These are phyloP conservation scores for Stenotaenia linearis DNA, from an alignment of 2,888 invertebrate genomes.

Conservation along the genomic window DNA sequence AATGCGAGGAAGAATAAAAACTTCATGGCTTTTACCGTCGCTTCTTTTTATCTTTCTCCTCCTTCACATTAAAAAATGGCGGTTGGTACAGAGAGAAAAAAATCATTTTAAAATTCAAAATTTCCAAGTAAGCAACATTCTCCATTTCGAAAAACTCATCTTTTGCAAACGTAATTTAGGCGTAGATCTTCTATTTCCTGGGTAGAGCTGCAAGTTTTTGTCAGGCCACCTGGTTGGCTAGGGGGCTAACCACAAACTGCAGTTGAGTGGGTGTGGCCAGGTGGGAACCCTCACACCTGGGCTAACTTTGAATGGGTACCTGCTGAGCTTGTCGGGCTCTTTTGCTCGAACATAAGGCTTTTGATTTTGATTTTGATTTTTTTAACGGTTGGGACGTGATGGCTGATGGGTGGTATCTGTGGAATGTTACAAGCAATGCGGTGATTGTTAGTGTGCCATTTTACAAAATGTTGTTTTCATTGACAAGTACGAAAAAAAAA, in stretches of 20 bases:
- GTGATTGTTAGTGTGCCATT: not conserved
- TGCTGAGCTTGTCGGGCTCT: conserved; percentile 19
- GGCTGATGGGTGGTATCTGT: not conserved
- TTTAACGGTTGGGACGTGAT: not conserved
- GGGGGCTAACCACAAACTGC: conserved; percentile 13
- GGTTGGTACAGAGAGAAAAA: not conserved
- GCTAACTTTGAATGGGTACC: not conserved
- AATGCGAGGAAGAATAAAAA: not conserved
- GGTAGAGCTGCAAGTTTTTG: not conserved
- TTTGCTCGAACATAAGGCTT: conserved; percentile 8
- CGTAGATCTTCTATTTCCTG: not conserved
- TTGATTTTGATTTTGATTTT: not conserved
- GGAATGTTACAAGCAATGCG: not conserved
- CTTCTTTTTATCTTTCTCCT: not conserved
- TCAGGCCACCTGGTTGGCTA: conserved; percentile 19
- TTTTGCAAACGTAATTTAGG: not conserved
- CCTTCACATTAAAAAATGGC: not conserved
- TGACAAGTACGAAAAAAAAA: too few relatives aligned
- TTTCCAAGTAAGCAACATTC: not conserved
- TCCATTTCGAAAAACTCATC: not conserved
- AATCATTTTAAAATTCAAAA: not conserved
- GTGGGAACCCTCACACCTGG: conserved; percentile 19
- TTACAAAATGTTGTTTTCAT: too few relatives aligned
- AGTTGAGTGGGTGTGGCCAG: conserved; percentile 12
- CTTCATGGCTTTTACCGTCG: not conserved